These are phyloP conservation scores for Phasia obesa DNA, from an alignment of 2,888 invertebrate species.

Conservation along the genomic window DNA sequence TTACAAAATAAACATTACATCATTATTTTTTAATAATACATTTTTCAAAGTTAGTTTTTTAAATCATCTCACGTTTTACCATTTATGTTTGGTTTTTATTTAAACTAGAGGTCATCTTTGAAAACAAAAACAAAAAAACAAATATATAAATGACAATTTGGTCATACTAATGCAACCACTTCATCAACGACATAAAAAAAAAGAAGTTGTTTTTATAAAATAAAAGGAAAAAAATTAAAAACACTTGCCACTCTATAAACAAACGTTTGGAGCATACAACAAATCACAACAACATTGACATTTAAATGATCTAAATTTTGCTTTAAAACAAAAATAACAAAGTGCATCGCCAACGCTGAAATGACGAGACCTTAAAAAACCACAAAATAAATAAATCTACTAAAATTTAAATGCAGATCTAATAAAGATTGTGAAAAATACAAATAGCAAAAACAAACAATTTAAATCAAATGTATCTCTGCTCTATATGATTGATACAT, in stretches of 20 bases:
- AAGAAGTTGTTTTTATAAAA: slow-evolving; percentile 36
- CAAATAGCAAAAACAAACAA: neutral
- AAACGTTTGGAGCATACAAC: slow-evolving; percentile 20
- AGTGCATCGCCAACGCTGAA: slow-evolving; percentile 60
- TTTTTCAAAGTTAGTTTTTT: slow-evolving; percentile 20
- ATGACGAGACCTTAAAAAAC: neutral
- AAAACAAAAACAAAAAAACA: slow-evolving; percentile 58
- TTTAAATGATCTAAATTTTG: slow-evolving; percentile 67
- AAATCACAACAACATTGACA: slow-evolving; percentile 65
- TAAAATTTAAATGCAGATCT: slow-evolving; percentile 19
- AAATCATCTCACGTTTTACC: slow-evolving; percentile 65
- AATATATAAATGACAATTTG: slow-evolving; percentile 67
- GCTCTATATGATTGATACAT: slow-evolving; percentile 56
- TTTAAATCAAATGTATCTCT: slow-evolving; percentile 6
- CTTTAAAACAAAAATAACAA: slow-evolving; percentile 17
- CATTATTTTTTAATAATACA: slow-evolving; percentile 24
- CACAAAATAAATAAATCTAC: slow-evolving; percentile 28
- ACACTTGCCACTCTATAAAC: slow-evolving; percentile 65
- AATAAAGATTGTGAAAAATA: slow-evolving; percentile 4
- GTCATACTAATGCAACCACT: slow-evolving; percentile 57
- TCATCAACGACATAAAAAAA: slow-evolving; percentile 14
- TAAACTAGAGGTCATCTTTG: slow-evolving; percentile 63
- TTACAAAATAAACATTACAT: slow-evolving; percentile 35
- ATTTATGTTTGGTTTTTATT: slow-evolving; percentile 24
- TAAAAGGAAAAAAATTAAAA: slow-evolving; percentile 14